phyloP scores from a whole-genome alignment of 2,113 vertebrate species.

The Shinisaurus crocodilurus region DNA sequence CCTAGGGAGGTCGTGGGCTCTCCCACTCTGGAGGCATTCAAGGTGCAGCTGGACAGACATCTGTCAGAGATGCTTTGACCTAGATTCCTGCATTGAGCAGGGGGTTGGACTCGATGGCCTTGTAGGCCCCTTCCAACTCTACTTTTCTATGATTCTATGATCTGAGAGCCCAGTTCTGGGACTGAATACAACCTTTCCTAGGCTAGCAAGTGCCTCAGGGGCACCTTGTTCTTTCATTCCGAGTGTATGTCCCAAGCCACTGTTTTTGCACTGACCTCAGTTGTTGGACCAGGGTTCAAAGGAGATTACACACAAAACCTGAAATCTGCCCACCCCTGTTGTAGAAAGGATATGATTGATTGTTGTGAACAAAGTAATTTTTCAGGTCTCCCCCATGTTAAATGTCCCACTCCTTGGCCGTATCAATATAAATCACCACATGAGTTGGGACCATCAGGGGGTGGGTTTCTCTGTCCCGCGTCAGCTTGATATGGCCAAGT shows the following conservation, averaged over 20 bases:
- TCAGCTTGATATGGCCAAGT: too few species aligned
- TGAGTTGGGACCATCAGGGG: not conserved
- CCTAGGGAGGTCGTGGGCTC: too few species aligned
- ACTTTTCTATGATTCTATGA: too few species aligned
- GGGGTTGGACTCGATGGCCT: too few species aligned
- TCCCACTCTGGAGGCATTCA: too few species aligned
- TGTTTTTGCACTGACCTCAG: not conserved
- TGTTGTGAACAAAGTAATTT: not conserved
- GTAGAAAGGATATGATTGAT: not conserved
- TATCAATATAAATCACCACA: not conserved
- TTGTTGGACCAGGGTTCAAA: not conserved
- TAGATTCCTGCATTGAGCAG: too few species aligned
- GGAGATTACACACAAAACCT: not conserved
- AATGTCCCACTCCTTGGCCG: not conserved
- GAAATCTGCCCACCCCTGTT: too few species aligned
- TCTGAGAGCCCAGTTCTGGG: not conserved
- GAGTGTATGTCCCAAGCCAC: not conserved
- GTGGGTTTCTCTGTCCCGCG: too few species aligned
- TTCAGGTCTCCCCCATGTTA: not conserved
- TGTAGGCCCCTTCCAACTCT: too few species aligned
- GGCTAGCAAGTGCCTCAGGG: not conserved
- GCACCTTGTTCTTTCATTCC: not conserved
- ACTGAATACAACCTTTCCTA: not conserved
- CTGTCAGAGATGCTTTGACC: too few species aligned
- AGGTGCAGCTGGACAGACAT: too few species aligned